Conservation (phyloP, 2,888 invertebrate genomes). For the Epicampocera succincta region DNA sequence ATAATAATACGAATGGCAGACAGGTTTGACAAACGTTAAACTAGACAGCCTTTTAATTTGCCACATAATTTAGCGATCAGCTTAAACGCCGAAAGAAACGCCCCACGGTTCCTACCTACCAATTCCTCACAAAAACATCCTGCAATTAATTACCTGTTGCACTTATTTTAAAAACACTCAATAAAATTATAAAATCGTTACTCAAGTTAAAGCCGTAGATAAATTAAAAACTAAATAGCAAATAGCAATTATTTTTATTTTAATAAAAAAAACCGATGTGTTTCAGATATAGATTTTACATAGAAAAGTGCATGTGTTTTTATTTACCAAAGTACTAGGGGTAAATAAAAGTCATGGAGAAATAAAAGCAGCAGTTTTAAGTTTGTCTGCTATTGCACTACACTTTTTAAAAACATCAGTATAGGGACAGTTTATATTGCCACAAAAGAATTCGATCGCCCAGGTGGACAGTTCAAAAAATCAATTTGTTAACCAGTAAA, state of each 20-base stretch:
- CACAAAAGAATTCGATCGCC: no score
- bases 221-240: constrained; percentile 52
- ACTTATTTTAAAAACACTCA: background rate
- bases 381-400: no score
- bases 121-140: constrained; percentile 33
- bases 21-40: constrained; percentile 17
- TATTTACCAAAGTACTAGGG: constrained; percentile 6
- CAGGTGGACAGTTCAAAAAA: no score
- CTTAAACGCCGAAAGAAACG: constrained; percentile 39
- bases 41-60: constrained; percentile 11
- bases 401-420: no score
- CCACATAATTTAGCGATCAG: constrained; percentile 37
- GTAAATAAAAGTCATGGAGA: constrained; percentile 7
- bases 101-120: constrained; percentile 54
- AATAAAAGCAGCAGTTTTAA: background rate
- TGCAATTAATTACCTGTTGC: constrained; percentile 41
- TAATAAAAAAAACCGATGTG: constrained; percentile 28
- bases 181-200: constrained; percentile 53
- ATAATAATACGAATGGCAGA: constrained; percentile 50
- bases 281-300: constrained; percentile 34
- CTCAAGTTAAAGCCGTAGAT: constrained; percentile 27
- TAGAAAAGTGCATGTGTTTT: constrained; percentile 1
- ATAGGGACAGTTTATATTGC: no score
- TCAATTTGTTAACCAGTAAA: no score
- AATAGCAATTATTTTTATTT: constrained; percentile 54